phyloP scores from a whole-genome alignment of 2,113 vertebrate species.

The Tauraco erythrolophus region DNA sequence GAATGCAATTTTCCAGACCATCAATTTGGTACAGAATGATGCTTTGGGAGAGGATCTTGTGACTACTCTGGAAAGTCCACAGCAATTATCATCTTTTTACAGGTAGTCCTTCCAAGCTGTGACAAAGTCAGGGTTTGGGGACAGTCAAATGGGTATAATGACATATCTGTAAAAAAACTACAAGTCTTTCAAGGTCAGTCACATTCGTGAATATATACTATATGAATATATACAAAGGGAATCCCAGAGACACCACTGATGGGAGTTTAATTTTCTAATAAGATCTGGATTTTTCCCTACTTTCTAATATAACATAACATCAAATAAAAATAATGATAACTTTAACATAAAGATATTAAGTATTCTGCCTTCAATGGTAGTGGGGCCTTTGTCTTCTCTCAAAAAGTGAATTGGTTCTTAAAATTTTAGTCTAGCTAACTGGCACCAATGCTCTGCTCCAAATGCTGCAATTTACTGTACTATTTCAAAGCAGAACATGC shows the following conservation, averaged over 20 bases:
- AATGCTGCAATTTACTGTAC: rapidly evolving
- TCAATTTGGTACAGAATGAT: not conserved
- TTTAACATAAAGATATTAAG: not conserved
- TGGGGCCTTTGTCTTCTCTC: not conserved
- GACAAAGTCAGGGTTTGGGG: not conserved
- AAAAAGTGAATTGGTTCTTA: not conserved
- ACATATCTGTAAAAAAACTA: not conserved
- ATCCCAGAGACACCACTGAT: not conserved
- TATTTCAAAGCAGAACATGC: not conserved
- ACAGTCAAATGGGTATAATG: not conserved
- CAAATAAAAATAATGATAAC: not conserved
- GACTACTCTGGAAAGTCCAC: not conserved
- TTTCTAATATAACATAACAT: not conserved
- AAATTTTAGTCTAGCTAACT: not conserved
- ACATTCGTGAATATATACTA: not conserved
- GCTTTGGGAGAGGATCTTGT: not conserved
- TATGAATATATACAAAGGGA: not conserved
- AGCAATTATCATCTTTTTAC: not conserved
- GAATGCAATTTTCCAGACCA: not conserved
- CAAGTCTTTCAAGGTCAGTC: not conserved
- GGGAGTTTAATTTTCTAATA: not conserved
- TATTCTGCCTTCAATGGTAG: not conserved
- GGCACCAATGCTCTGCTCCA: not conserved
- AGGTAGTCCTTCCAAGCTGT: not conserved
- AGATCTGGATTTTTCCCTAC: not conserved